Evolutionary conservation across 1,140 invertebrate species (phyloP).

Genomic region (Sweltsa coloradensis): DNA sequence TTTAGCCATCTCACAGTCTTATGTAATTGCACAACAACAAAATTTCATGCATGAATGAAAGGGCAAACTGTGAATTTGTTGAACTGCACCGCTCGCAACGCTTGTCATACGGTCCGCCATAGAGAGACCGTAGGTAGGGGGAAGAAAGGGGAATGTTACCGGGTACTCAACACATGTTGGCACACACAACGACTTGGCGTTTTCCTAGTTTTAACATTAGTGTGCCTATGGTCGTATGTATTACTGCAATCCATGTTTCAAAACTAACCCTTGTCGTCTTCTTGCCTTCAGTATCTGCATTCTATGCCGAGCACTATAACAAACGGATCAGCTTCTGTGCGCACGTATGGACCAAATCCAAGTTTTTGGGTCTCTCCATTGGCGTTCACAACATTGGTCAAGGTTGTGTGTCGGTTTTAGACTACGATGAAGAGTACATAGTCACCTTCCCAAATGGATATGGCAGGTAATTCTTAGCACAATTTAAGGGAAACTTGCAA

Average conservation of each 20-base stretch:
- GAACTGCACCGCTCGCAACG: too few relatives aligned
- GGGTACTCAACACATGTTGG: too few relatives aligned
- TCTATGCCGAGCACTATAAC: slow-evolving; percentile 89
- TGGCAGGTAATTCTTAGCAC: slow-evolving; percentile 52
- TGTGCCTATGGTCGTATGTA: not conserved
- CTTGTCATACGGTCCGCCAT: too few relatives aligned
- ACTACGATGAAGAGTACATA: slow-evolving; percentile 83
- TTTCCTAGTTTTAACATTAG: not conserved
- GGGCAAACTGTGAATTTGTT: too few relatives aligned
- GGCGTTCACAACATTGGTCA: slow-evolving; percentile 80
- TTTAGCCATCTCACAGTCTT: too few relatives aligned
- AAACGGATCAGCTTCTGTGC: slow-evolving; percentile 86
- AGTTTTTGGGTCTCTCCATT: slow-evolving; percentile 91
- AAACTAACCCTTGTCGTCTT: slow-evolving; percentile 9
- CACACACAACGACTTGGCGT: too few relatives aligned
- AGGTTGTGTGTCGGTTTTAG: slow-evolving; percentile 66
- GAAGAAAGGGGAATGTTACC: too few relatives aligned
- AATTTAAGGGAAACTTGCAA: too few relatives aligned
- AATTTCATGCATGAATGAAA: too few relatives aligned
- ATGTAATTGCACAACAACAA: too few relatives aligned
- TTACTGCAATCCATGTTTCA: not conserved
- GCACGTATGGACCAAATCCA: slow-evolving; percentile 96
- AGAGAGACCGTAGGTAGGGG: too few relatives aligned
- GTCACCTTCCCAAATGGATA: slow-evolving; percentile 94
- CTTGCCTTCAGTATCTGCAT: slow-evolving; percentile 73